Evolutionary conservation across 2,797 vertebrate genomes (phyloP).

Genomic region (Gallinago solitaria): DNA sequence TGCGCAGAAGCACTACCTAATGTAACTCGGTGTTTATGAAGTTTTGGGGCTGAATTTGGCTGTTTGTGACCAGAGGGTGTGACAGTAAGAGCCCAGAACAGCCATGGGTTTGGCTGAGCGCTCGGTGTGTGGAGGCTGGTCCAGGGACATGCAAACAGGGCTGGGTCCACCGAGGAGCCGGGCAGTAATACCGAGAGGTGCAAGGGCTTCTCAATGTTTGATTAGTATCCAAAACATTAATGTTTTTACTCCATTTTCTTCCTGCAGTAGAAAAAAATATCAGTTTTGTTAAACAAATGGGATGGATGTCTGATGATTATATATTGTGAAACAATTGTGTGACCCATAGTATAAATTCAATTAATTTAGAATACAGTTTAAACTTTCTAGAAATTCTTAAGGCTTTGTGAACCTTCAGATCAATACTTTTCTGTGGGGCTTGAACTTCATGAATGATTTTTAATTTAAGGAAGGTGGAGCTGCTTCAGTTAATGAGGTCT

Average conservation of each 20-base stretch:
- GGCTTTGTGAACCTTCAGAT: neutral
- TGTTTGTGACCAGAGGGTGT: neutral
- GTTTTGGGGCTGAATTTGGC: neutral
- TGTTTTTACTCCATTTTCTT: neutral
- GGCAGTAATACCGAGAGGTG: neutral
- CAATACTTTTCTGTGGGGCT: neutral
- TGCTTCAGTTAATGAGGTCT: neutral
- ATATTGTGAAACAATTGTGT: neutral
- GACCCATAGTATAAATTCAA: neutral
- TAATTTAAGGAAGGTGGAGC: neutral
- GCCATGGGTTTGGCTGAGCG: accelerated
- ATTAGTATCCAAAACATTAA: neutral
- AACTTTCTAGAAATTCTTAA: neutral
- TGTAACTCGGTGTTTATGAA: neutral
- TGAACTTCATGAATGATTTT: neutral
- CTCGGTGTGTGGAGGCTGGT: neutral
- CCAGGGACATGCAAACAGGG: neutral
- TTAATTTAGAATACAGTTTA: neutral
- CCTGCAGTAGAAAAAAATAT: neutral
- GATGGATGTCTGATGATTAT: neutral
- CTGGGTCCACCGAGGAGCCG: neutral
- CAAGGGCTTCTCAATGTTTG: neutral
- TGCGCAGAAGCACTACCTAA: neutral
- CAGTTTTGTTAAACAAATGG: neutral
- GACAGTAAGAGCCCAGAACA: neutral